Percentiles rank a stretch among this genome's conserved stretches.
Conservation (phyloP, 2,888 invertebrate genomes). For the Abrostola tripartita region DNA sequence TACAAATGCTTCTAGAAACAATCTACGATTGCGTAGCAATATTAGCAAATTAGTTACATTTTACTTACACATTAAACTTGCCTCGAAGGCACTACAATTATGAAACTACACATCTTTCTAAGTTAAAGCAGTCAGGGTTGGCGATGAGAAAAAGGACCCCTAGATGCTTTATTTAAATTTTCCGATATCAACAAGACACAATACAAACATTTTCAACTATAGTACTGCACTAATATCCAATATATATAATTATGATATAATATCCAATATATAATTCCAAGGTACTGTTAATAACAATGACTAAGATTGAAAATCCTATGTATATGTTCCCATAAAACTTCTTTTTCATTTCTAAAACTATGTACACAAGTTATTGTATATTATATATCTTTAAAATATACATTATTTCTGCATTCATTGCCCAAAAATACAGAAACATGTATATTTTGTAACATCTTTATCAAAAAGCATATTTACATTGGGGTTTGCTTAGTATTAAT, state of each 20-base stretch:
- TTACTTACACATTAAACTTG: background rate
- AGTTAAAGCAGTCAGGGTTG: slow-evolving; percentile 14
- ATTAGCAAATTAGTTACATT: background rate
- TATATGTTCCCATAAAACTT: slow-evolving; percentile 55
- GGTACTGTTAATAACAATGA: slow-evolving; percentile 25
- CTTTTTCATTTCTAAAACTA: slow-evolving; percentile 35
- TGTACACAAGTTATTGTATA: slow-evolving; percentile 30
- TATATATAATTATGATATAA: no score
- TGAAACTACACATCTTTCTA: slow-evolving; percentile 9
- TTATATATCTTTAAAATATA: slow-evolving; percentile 29
- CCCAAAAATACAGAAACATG: slow-evolving; percentile 81
- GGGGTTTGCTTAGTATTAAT: slow-evolving; percentile 63
- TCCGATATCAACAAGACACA: no score
- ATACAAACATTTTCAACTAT: background rate
- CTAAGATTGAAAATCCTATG: slow-evolving; percentile 41
- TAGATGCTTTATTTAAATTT: no score
- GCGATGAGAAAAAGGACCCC: background rate
- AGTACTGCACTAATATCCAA: no score
- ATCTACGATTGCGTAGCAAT: no score
- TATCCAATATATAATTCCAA: slow-evolving; percentile 2
- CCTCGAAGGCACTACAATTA: background rate
- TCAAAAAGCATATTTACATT: slow-evolving; percentile 56
- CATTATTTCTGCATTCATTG: slow-evolving; percentile 81
- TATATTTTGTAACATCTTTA: slow-evolving; percentile 38
- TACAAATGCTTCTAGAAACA: no score